These are phyloP conservation scores for Trichonephila clavipes DNA, from an alignment of 1,140 invertebrate species.

Conservation along the genomic window DNA sequence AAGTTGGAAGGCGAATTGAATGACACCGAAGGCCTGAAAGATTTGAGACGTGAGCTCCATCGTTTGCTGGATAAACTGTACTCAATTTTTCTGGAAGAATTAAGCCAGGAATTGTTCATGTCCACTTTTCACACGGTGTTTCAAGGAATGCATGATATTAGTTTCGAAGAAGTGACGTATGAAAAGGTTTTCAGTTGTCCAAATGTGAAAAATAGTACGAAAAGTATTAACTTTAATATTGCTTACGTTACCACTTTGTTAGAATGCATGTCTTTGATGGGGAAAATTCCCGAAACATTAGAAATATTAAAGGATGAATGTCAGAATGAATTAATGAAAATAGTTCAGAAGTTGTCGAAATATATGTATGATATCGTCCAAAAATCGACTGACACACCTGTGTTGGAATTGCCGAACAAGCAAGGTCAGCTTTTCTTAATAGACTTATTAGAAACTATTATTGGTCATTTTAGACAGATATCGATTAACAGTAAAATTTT, in stretches of 20 bases:
- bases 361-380: conserved; percentile 84
- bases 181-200: conserved; percentile 8
- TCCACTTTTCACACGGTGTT: conserved; percentile 45
- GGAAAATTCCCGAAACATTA: conserved; percentile 91
- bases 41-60: conserved; percentile 38
- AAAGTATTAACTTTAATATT: conserved; percentile 24
- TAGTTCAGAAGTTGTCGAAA: conserved; percentile 88
- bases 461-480: conserved; percentile 50
- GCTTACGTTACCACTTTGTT: conserved; percentile 85
- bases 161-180: conserved; percentile 27
- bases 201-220: not conserved
- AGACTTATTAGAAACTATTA: conserved; percentile 32
- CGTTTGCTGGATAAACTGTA: conserved; percentile 44
- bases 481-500: conserved; percentile 20
- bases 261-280: conserved; percentile 91
- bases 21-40: conserved; percentile 41
- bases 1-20: conserved; percentile 4
- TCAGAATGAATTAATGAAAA: conserved; percentile 88
- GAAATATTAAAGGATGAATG: conserved; percentile 92
- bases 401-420: conserved; percentile 5
- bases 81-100: conserved; percentile 44
- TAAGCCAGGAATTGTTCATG: conserved; percentile 33
- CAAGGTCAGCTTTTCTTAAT: conserved; percentile 14
- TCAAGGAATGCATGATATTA: not conserved
- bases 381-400: conserved; percentile 4